These are phyloP conservation scores for Alouatta palliata DNA, from an alignment of 2,113 vertebrate species.

Conservation along the genomic window DNA sequence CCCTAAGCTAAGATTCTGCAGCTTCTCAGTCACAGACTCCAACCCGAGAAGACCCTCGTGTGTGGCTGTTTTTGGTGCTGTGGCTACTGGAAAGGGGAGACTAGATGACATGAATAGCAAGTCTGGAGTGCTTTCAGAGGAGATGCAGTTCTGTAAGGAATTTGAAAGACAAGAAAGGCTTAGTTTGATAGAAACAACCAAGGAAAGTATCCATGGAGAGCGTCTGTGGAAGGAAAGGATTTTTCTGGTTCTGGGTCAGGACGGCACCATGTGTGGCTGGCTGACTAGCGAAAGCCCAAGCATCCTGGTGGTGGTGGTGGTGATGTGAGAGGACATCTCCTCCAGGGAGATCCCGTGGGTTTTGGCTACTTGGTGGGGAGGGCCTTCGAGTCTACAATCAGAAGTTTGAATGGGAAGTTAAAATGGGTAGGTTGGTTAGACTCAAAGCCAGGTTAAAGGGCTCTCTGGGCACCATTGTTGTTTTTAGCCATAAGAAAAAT, in stretches of 20 bases:
- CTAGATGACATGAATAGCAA: background rate
- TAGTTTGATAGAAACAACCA: background rate
- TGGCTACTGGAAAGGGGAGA: background rate
- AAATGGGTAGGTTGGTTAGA: background rate
- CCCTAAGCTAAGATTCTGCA: background rate
- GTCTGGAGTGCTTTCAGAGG: background rate
- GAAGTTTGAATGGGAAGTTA: background rate
- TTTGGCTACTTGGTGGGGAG: background rate
- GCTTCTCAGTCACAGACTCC: background rate
- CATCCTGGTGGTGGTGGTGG: too few relatives aligned
- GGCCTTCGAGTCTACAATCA: background rate
- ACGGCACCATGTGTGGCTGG: background rate
- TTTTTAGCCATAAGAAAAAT: slow-evolving; percentile 40
- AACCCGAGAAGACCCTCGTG: background rate
- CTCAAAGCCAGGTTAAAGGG: background rate
- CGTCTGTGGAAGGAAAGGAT: background rate
- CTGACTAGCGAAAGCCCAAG: fast-evolving
- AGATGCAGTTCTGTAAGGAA: background rate
- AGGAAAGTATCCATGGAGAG: background rate
- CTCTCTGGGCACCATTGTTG: background rate
- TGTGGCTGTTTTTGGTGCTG: background rate
- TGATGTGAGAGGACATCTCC: too few relatives aligned
- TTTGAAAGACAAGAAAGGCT: background rate
- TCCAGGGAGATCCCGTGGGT: fast-evolving
- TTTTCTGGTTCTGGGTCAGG: background rate